Conservation (phyloP, 2,797 vertebrate genomes). For the Tangara arthus region DNA sequence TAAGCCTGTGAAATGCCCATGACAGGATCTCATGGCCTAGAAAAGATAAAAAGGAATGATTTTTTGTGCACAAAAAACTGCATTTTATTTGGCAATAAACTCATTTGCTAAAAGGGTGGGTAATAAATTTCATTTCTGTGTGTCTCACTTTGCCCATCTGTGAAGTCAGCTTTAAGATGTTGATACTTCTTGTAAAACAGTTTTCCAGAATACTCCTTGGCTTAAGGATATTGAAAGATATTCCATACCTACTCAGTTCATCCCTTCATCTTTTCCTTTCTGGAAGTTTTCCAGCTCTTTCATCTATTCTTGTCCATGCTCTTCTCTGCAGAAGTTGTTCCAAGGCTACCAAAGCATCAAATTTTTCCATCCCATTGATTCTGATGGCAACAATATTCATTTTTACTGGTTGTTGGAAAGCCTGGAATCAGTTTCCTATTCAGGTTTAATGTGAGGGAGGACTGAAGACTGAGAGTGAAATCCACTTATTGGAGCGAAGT, state of each 20-base stretch:
- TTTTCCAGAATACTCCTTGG: background rate
- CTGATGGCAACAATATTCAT: background rate
- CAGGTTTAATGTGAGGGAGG: background rate
- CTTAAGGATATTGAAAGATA: background rate
- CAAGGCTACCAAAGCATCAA: background rate
- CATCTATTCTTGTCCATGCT: background rate
- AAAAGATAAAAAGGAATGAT: background rate
- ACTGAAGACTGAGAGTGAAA: background rate
- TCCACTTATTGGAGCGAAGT: background rate
- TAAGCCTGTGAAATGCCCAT: background rate
- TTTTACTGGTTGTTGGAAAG: background rate
- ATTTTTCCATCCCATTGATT: background rate
- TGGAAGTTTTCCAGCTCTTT: background rate
- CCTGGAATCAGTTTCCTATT: background rate
- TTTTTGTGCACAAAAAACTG: background rate
- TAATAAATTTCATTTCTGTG: background rate
- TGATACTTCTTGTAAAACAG: background rate
- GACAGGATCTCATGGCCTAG: background rate
- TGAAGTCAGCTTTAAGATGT: background rate
- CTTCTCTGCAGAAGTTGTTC: background rate
- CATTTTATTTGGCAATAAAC: background rate
- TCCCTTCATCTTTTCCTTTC: background rate
- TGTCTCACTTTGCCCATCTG: background rate
- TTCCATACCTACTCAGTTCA: background rate
- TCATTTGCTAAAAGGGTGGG: background rate